phyloP scores from a whole-genome alignment of 2,888 invertebrate genomes.

The Microdon myrmicae region DNA sequence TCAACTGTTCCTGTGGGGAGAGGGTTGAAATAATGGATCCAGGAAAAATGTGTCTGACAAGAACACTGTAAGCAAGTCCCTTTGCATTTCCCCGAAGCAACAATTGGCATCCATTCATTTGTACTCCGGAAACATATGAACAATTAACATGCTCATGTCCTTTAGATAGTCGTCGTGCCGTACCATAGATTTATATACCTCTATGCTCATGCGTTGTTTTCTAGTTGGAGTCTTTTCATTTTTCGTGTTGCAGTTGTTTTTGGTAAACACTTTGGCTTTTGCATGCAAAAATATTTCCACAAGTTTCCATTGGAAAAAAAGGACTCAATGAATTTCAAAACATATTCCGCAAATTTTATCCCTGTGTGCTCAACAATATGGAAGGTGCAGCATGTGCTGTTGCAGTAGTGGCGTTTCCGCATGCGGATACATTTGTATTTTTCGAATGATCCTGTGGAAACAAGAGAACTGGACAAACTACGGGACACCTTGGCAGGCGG shows the following conservation, averaged over 20 bases:
- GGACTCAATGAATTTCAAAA: constrained; percentile 37
- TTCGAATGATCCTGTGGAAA: constrained; percentile 37
- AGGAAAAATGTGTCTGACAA: too few relatives aligned
- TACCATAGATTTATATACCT: constrained; percentile 18
- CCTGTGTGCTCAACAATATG: not conserved
- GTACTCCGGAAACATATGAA: constrained; percentile 31
- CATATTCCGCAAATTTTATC: constrained; percentile 30
- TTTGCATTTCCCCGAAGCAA: constrained; percentile 22
- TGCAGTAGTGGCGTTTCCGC: too few relatives aligned
- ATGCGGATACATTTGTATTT: constrained; percentile 40
- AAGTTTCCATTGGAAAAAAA: constrained; percentile 29
- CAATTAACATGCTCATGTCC: constrained; percentile 33
- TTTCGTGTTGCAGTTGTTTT: constrained; percentile 3
- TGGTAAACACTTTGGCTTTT: constrained; percentile 21
- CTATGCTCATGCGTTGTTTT: too few relatives aligned
- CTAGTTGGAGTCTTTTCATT: constrained; percentile 7
- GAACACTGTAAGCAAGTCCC: too few relatives aligned
- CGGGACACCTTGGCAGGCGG: constrained; percentile 6
- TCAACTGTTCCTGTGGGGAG: too few relatives aligned
- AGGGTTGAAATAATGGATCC: too few relatives aligned
- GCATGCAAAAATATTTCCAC: constrained; percentile 27
- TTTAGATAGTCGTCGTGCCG: not conserved
- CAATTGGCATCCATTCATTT: constrained; percentile 21
- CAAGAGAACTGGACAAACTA: constrained; percentile 22
- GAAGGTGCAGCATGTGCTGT: constrained; percentile 27